These are phyloP conservation scores for Sebastes schlegelii DNA, from an alignment of 2,113 vertebrate genomes.

Conservation along the genomic window DNA sequence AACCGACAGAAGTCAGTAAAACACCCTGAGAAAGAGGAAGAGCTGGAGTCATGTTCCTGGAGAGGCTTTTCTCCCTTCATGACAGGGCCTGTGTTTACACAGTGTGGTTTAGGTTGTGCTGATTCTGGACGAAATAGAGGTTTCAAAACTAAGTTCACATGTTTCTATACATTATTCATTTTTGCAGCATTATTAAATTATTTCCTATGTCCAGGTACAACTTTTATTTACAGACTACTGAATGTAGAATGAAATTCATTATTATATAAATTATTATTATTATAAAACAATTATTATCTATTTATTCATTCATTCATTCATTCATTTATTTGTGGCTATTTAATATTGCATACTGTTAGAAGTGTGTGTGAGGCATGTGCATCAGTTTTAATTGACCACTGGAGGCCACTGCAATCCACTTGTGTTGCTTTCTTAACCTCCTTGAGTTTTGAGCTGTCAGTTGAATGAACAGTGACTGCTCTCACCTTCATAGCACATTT, in stretches of 20 bases:
- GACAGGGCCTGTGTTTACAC: constrained; percentile 13
- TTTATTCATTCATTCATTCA: too few relatives aligned
- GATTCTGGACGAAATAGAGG: constrained; percentile 1
- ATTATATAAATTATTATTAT: too few relatives aligned
- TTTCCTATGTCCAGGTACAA: background rate
- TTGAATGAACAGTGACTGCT: background rate
- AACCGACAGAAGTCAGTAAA: constrained; percentile 18
- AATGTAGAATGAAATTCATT: too few relatives aligned
- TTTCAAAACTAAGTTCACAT: background rate
- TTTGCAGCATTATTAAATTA: background rate
- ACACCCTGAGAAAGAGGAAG: constrained; percentile 21
- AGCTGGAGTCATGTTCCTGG: constrained; percentile 1
- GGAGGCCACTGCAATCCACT: constrained; percentile 47
- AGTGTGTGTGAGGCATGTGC: constrained; percentile 4
- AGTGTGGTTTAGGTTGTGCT: constrained; percentile 18
- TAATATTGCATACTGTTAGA: background rate
- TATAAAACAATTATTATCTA: too few relatives aligned
- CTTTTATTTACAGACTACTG: background rate
- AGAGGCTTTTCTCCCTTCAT: background rate
- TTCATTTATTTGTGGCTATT: background rate
- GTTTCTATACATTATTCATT: constrained; percentile 1
- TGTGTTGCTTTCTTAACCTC: background rate
- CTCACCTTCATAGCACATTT: background rate
- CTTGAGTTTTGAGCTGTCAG: background rate
- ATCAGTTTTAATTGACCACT: constrained; percentile 45